Evolutionary conservation across 2,113 vertebrate species (phyloP).

Genomic region (Tamias sibiricus): DNA sequence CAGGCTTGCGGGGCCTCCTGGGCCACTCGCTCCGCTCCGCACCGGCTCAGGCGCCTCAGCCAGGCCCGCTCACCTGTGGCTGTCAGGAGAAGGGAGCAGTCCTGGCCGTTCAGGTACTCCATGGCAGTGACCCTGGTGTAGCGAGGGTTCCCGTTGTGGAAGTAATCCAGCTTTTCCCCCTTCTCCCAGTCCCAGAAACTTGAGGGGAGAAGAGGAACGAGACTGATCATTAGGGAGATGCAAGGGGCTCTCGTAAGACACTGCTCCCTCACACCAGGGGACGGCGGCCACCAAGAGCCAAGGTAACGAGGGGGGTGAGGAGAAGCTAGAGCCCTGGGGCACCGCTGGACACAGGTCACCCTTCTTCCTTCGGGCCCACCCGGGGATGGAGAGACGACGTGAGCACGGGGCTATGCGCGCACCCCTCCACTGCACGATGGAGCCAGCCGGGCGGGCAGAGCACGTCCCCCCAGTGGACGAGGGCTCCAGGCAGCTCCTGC

Average conservation of each 20-base stretch:
- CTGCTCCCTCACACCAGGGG: too few relatives aligned
- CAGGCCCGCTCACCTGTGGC: constrained; percentile 87
- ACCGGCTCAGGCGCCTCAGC: rapidly evolving
- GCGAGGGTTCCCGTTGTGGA: constrained; percentile 98
- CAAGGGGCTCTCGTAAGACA: too few relatives aligned
- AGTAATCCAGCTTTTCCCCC: constrained; percentile 97
- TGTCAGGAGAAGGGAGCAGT: constrained; percentile 92
- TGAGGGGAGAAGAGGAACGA: not conserved
- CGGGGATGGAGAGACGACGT: not conserved
- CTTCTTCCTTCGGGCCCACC: too few relatives aligned
- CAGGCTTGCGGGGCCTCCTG: too few relatives aligned
- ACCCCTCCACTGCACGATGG: not conserved
- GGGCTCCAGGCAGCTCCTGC: too few relatives aligned
- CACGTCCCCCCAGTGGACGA: too few relatives aligned
- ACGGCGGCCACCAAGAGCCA: rapidly evolving
- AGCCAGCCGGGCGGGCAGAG: too few relatives aligned
- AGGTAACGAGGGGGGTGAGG: not conserved
- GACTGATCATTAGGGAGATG: not conserved
- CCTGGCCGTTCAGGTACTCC: constrained; percentile 98
- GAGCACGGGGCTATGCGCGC: not conserved
- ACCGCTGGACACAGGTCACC: not conserved
- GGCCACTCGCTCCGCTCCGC: too few relatives aligned
- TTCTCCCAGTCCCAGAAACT: constrained; percentile 99
- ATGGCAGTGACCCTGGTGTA: constrained; percentile 98
- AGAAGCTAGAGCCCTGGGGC: not conserved